Percentiles rank a stretch among this genome's conserved stretches.
These are phyloP conservation scores for Suncus etruscus DNA, from an alignment of 2,113 vertebrate genomes.

Conservation along the genomic window DNA sequence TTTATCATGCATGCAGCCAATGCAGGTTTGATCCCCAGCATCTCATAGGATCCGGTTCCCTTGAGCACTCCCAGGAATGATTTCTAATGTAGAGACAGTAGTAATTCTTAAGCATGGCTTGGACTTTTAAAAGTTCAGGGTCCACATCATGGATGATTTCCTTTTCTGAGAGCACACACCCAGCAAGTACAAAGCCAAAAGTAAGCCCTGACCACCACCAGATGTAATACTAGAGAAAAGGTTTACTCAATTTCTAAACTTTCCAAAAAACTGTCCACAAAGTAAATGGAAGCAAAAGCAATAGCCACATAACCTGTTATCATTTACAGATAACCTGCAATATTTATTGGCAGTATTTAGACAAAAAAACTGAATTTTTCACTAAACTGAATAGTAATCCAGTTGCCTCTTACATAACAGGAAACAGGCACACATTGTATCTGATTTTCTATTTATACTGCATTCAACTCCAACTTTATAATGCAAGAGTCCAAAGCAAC, in stretches of 20 bases:
- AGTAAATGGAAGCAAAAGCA: conserved; percentile 16
- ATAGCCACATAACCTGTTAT: conserved; percentile 12
- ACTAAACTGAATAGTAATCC: neutral
- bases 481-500: too few species aligned
- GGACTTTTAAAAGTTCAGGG: too few species aligned
- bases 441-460: conserved; percentile 63
- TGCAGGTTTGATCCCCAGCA: too few species aligned
- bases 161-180: too few species aligned
- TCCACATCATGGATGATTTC: too few species aligned
- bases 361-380: conserved; percentile 58
- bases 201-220: too few species aligned
- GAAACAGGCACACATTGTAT: conserved; percentile 41
- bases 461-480: conserved; percentile 14
- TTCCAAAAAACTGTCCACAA: conserved; percentile 38
- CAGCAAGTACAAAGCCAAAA: too few species aligned
- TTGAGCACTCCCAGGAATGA: too few species aligned
- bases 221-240: neutral
- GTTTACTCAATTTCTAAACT: neutral
- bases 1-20: too few species aligned
- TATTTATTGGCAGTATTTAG: conserved; percentile 23
- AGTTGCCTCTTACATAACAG: conserved; percentile 31
- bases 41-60: too few species aligned
- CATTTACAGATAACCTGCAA: neutral
- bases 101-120: too few species aligned
- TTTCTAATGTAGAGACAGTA: too few species aligned